These are phyloP conservation scores for Rachycentron canadum DNA, from an alignment of 2,797 vertebrate genomes.

Conservation along the genomic window DNA sequence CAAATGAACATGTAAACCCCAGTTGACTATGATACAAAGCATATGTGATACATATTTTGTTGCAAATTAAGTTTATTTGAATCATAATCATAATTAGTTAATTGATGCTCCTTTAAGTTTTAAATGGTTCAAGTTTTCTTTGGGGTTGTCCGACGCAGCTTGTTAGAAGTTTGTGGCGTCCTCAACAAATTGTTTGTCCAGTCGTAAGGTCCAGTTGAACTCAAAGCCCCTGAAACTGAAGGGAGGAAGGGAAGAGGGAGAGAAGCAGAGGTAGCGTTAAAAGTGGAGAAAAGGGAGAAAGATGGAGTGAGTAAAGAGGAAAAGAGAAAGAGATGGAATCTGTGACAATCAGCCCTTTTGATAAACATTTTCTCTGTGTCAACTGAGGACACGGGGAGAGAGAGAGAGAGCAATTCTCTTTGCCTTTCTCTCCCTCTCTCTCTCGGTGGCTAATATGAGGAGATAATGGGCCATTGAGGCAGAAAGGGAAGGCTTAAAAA, in stretches of 20 bases:
- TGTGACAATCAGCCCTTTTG: constrained; percentile 68
- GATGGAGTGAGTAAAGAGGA: constrained; percentile 37
- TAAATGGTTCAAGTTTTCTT: background rate
- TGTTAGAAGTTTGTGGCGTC: background rate
- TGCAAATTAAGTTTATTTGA: background rate
- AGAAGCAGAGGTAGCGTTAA: constrained; percentile 12
- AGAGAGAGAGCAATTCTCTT: constrained; percentile 30
- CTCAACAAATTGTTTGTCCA: constrained; percentile 4
- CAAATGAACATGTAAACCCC: too few species aligned
- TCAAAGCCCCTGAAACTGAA: constrained; percentile 62
- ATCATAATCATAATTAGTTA: background rate
- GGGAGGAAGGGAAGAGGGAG: constrained; percentile 18
- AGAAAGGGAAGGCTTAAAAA: constrained; percentile 67
- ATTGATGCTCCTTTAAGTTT: background rate
- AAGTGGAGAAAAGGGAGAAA: constrained; percentile 3
- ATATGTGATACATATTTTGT: background rate
- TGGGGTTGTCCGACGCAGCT: background rate
- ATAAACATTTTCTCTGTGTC: constrained; percentile 60
- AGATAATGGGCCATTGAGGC: constrained; percentile 70
- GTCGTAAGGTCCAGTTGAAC: constrained; percentile 49
- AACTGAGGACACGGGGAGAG: constrained; percentile 47
- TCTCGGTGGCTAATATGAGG: constrained; percentile 57
- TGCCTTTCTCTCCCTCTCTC: constrained; percentile 27
- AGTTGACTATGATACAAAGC: background rate
- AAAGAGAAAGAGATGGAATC: constrained; percentile 44